Evolutionary conservation across 2,888 invertebrate genomes (phyloP), one percentile per base, ranked within the genome.

Genomic region (Drosophila anomelani): DNA sequence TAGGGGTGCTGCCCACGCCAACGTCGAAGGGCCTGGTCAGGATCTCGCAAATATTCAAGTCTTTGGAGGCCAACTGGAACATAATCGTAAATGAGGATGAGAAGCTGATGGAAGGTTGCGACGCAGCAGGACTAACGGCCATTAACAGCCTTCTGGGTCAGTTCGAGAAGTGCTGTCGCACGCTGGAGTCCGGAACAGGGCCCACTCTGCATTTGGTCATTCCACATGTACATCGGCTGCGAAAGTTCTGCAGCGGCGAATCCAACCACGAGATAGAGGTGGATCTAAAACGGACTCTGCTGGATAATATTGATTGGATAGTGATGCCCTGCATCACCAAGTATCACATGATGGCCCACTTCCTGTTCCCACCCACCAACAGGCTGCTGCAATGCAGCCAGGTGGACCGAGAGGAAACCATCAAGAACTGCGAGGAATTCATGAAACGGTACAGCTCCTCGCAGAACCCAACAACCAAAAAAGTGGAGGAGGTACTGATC

Each of bases 331-430:
- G 36, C 26, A 51, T 58, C 13, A 36, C 53, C 26, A 58, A 51
- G 26, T 58, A 58, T 13, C 58, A 58, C 36, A 58, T 51, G 58
- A 17, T 58, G 58, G 58, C 58, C 26, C 58, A 58, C 15, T 58
- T 58, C 1, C 53, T 58, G 3, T 58, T 58, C 3, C 58, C 58
- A 13, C 58, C 58, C 36, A 58, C 58, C 13, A 58, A 51, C 58
- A 26, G 17, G 23, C 26, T 58, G 34, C 26, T 58, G 17, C 58
- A 58, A 17, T 58, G 51, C 53, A 51, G 36, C 23, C 34, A 58
- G 17, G 36, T 10, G 4, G 53, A 58, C 17, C 53, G 53, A 12
- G 57, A 58, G 6, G 34, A 58, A 23, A 58, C 57, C 13, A 13
- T 58, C 4, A 23, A 15, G 9, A 53, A 26, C 26, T 58, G 53